Base-by-base conservation (phyloP, 2,797 vertebrate genomes). In the Enteromius mattozi region DNA sequence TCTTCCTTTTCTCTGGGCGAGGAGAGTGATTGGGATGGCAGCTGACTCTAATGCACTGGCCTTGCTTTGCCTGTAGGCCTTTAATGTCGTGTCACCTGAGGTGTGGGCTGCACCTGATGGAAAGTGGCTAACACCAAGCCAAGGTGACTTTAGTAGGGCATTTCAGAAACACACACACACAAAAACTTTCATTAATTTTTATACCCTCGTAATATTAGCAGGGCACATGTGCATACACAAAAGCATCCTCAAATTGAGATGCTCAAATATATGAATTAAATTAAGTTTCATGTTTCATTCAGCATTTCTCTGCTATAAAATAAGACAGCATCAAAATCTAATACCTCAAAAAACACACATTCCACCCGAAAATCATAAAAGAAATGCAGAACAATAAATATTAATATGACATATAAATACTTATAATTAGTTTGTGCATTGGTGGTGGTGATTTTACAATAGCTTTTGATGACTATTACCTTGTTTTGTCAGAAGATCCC, bases 1-100 rank as follows among this genome's bases (percentile, higher is more conserved):
- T 75, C 63, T 87, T 88, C 88, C 85, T 80, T 37, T 56, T 83
- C 77, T 85, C 71, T 91, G 84, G 91, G 89, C 88, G 47, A 80
- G 91, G 40, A 75, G 27, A 72, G 56, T 24, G 82, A 90, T 61
- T 84, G 85, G 87, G 87, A 89, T 89, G 33, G 0, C 84, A 91
- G 42, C 33, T 86, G 80, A 81, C 71, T 84, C 77, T 72, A 86
- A 84, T 85, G 86, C 78, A 61, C 85, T 47, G 30, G 65, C 77
- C 65, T 61, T 68, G 51, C 71, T 85, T 69, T 47, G 47, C 78
- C 78, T 80, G 70, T 56, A 56, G 45, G 56, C n/a, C 56, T 80
- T 80, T 75, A 69, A 68, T 54, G 19, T 65, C 63, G 2, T 78
- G 70, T 75, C 81, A 82, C 56, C 81, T 75, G 56, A 83, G 82